These are phyloP conservation scores for Lasioglossum oenotherae DNA, from an alignment of 2,888 invertebrate species.

Conservation along the genomic window DNA sequence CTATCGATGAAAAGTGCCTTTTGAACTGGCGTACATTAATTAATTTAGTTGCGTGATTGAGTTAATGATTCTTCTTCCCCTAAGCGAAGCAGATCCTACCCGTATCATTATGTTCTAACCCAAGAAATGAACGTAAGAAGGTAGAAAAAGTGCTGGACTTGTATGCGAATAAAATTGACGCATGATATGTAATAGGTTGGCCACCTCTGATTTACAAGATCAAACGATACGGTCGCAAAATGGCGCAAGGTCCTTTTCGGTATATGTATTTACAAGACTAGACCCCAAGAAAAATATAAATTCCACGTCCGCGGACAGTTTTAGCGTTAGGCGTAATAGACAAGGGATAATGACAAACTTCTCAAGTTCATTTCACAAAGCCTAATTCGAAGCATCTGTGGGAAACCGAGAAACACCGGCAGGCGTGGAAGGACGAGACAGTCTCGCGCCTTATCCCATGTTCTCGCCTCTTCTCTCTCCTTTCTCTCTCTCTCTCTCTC, in stretches of 20 bases:
- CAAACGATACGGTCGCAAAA: neutral
- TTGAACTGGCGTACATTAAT: too few relatives aligned
- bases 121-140: too few relatives aligned
- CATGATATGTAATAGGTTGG: too few relatives aligned
- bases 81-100: too few relatives aligned
- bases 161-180: too few relatives aligned
- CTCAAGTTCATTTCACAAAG: conserved; percentile 56
- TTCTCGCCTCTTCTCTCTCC: neutral
- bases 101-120: too few relatives aligned
- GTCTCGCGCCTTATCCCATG: conserved; percentile 23
- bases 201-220: too few relatives aligned
- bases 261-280: neutral
- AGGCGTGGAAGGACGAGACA: conserved; percentile 29
- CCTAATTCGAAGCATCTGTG: conserved; percentile 46
- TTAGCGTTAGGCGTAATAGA: conserved; percentile 25
- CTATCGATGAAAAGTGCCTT: too few relatives aligned
- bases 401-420: conserved; percentile 30
- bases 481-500: neutral
- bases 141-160: too few relatives aligned
- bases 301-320: neutral
- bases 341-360: conserved; percentile 56
- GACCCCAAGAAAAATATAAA: neutral
- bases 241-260: neutral
- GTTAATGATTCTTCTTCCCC: too few relatives aligned
- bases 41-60: too few relatives aligned